phyloP scores from a whole-genome alignment of 35 echinoderm and acorn worm species.

The Stichopus chloronotus region DNA sequence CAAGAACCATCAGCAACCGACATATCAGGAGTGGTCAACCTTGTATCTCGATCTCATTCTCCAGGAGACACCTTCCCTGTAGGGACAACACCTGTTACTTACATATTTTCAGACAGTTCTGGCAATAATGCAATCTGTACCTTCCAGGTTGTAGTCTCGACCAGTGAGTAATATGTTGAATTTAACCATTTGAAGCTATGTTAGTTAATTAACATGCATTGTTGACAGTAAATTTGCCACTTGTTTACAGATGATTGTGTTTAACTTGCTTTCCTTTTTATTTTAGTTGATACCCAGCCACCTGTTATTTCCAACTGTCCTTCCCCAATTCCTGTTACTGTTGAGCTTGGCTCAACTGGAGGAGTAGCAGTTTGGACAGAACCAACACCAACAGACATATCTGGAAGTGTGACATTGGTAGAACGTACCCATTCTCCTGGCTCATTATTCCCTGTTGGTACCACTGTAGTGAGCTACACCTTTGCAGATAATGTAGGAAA shows the following conservation, averaged over 20 bases:
- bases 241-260: background rate
- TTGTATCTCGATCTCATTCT: background rate
- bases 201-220: background rate
- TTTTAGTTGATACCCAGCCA: background rate
- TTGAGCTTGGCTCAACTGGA: background rate
- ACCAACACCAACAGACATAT: slow-evolving; percentile 16
- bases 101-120: background rate
- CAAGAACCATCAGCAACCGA: background rate
- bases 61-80: background rate
- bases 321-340: background rate
- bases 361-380: background rate
- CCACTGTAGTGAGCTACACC: background rate
- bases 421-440: background rate
- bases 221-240: background rate
- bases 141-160: background rate
- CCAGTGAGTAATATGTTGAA: background rate
- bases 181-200: background rate
- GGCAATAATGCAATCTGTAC: background rate
- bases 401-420: background rate
- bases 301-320: slow-evolving; percentile 13
- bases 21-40: background rate
- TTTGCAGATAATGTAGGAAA: background rate
- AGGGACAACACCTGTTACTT: background rate
- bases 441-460: background rate
- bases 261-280: background rate